Percentiles rank a stretch among this genome's conserved stretches.
Evolutionary conservation across 2,888 invertebrate genomes (phyloP).

Genomic region (Drosophila helvetica): DNA sequence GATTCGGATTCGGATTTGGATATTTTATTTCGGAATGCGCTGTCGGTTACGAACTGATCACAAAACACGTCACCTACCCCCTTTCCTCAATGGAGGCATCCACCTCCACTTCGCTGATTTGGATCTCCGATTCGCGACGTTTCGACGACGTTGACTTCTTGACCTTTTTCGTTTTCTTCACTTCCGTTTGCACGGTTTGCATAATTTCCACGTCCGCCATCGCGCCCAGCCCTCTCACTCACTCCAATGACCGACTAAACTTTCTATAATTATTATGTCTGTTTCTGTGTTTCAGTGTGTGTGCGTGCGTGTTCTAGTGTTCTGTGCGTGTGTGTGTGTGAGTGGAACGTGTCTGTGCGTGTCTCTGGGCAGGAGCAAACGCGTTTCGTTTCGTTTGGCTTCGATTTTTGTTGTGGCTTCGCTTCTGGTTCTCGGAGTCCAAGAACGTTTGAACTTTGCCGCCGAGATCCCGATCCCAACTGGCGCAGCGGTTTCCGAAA

Average conservation of each 20-base stretch:
- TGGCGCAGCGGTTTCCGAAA: constrained; percentile 69
- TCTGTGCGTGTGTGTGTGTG: constrained; percentile 34
- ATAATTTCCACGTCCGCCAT: constrained; percentile 97
- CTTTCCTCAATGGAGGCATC: constrained; percentile 88
- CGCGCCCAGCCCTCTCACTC: constrained; percentile 70
- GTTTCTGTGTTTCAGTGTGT: constrained; percentile 40
- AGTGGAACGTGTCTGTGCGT: constrained; percentile 32
- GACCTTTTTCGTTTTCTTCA: constrained; percentile 94
- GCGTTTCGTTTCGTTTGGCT: constrained; percentile 16
- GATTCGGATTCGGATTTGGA: background rate
- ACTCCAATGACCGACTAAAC: constrained; percentile 82
- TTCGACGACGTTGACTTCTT: constrained; percentile 93
- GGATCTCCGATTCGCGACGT: constrained; percentile 92
- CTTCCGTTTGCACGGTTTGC: constrained; percentile 93
- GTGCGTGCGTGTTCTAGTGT: constrained; percentile 36
- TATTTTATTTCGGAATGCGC: background rate
- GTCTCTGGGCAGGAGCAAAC: constrained; percentile 26
- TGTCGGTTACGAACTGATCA: constrained; percentile 55
- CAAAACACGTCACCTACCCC: constrained; percentile 91
- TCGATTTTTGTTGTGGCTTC: constrained; percentile 12
- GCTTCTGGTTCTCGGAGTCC: constrained; percentile 30
- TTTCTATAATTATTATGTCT: constrained; percentile 63
- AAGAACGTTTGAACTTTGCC: constrained; percentile 68
- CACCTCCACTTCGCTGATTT: constrained; percentile 92
- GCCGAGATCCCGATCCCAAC: constrained; percentile 82